phyloP scores from a whole-genome alignment of 2,113 vertebrate genomes.

The Lynx canadensis region DNA sequence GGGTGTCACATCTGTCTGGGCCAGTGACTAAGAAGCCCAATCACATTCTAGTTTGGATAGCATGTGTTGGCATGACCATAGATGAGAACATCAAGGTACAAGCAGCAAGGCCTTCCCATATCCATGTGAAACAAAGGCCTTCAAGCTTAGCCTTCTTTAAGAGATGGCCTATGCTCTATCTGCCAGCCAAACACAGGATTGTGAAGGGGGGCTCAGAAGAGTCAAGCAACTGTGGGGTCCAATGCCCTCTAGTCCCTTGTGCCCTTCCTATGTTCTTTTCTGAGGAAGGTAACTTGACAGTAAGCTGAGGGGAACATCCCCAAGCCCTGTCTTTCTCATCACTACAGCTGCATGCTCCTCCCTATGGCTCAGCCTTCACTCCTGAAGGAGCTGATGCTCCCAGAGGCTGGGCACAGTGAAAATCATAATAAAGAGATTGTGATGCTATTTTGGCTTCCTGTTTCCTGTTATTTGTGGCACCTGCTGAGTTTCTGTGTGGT shows the following conservation, averaged over 20 bases:
- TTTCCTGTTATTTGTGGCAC: constrained; percentile 45
- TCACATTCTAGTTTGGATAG: not conserved
- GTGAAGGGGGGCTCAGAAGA: not conserved
- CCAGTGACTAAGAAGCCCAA: not conserved
- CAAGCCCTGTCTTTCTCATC: constrained; percentile 48
- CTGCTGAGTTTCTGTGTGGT: not conserved
- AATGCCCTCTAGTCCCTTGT: not conserved
- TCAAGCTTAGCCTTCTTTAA: not conserved
- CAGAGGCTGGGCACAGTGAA: constrained; percentile 52
- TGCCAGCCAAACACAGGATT: not conserved
- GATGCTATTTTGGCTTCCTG: constrained; percentile 10
- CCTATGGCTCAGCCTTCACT: constrained; percentile 43
- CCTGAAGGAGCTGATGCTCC: constrained; percentile 51
- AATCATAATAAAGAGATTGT: constrained; percentile 75
- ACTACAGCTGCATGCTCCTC: constrained; percentile 58
- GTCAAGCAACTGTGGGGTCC: not conserved
- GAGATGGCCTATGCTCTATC: not conserved
- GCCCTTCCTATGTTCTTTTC: constrained; percentile 35
- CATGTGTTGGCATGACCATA: not conserved
- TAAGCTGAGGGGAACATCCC: constrained; percentile 20
- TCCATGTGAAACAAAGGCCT: constrained; percentile 17
- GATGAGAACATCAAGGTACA: not conserved
- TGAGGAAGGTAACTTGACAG: constrained; percentile 48
- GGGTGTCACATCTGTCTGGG: not conserved
- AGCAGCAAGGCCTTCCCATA: not conserved